Evolutionary conservation across 64 coral and sea anemone genomes (phyloP), one percentile per base, ranked within the genome.

Genomic region (Actinia equina): DNA sequence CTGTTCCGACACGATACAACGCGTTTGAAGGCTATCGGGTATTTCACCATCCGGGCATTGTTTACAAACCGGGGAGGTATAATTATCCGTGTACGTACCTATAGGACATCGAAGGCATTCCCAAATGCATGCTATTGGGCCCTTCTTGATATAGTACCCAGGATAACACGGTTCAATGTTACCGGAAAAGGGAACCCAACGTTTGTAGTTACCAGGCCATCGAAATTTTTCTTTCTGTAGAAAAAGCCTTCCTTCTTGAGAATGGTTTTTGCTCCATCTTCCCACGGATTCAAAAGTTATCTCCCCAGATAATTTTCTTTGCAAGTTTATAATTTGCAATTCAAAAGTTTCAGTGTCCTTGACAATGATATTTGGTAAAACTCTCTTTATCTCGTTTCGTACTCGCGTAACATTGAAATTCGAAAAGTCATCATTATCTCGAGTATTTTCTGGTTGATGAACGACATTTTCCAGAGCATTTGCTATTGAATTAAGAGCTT

Each of bases 71-170:
- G 61, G 17, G 2, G 89, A 80, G 27, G 59, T 85, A 55, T 51
- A 59, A 83, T 80, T 92, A 6, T 84, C 65, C 57, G 61, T 83
- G 41, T 86, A 95, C 6, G 49, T 86, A 10, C 90, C 86, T 12
- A 14, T 7, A 18, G 90, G 94, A 17, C 94, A 95, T 44, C 71
- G 82, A 11, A 91, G 71, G 41, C 94, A 95, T 20, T 80, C 26
- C 94, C 89, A 92, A 44, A 52, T 77, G 20, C 94, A 95, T 54
- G 42, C n/a, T 10, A 53, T 8, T 76, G 26, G 37, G 44, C 27
- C 54, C 15, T 92, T 76, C 54, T 82, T 59, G 1, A 49, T 65
- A n/a, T 49, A 89, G 6, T 87, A 83, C 15, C 90, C 90, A 52
- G 86, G 77, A 23, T 61, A 83, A 77, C 94, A 95, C 3, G 27